Evolutionary conservation across 23 tunicate genomes (phyloP).

Genomic region (Trididemnum nubilum): DNA sequence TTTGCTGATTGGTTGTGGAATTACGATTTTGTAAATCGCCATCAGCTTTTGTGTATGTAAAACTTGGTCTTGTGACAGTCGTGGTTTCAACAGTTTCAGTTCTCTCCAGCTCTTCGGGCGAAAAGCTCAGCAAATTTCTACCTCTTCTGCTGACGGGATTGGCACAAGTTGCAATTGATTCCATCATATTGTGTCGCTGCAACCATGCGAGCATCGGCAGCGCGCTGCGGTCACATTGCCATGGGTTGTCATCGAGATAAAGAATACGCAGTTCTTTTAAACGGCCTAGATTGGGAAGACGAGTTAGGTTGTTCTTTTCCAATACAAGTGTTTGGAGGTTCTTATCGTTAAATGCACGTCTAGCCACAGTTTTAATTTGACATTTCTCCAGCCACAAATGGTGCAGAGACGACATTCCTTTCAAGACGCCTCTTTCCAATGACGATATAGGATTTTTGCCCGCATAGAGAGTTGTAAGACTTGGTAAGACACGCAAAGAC

Average conservation of each 20-base stretch:
- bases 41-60: too few species aligned
- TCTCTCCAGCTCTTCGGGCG: slow-evolving; percentile 2
- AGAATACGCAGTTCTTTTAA: slow-evolving; percentile 6
- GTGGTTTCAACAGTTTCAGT: neutral
- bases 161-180: slow-evolving; percentile 4
- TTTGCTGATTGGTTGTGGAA: neutral
- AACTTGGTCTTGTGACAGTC: too few species aligned
- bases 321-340: slow-evolving; percentile 24
- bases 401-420: slow-evolving; percentile 21
- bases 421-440: slow-evolving; percentile 10
- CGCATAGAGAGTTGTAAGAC: neutral
- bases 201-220: slow-evolving; percentile 40
- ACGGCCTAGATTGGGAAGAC: slow-evolving; percentile 41
- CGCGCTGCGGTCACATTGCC: slow-evolving; percentile 35
- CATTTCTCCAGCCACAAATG: slow-evolving; percentile 20
- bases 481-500: slow-evolving; percentile 6
- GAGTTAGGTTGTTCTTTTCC: slow-evolving; percentile 1
- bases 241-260: slow-evolving; percentile 18
- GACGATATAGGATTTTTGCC: slow-evolving; percentile 28
- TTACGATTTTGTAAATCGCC: too few species aligned
- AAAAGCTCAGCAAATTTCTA: slow-evolving; percentile 31
- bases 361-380: slow-evolving; percentile 14
- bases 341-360: slow-evolving; percentile 28
- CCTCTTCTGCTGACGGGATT: slow-evolving; percentile 32
- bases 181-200: neutral